These are phyloP conservation scores for Heteropelma amictum DNA, from an alignment of 2,888 invertebrate genomes.

Conservation along the genomic window DNA sequence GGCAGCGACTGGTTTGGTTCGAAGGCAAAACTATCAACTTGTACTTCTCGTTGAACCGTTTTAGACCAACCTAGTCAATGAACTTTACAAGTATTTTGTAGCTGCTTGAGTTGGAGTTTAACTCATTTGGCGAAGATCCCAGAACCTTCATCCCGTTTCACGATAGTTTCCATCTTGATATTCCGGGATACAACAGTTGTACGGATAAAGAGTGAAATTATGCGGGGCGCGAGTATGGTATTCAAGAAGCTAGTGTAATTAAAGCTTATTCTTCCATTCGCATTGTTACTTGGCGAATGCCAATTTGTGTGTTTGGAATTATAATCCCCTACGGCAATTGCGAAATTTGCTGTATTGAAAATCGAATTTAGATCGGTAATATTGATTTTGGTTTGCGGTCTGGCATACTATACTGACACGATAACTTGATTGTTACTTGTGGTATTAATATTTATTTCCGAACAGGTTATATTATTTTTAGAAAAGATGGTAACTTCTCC, in stretches of 20 bases:
- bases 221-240: background rate
- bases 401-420: slow-evolving; percentile 4
- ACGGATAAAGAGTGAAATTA: slow-evolving; percentile 1
- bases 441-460: slow-evolving; percentile 2
- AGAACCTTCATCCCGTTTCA: too few relatives aligned
- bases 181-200: too few relatives aligned
- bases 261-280: background rate
- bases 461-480: background rate
- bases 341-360: background rate
- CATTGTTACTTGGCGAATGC: background rate
- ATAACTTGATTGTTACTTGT: background rate
- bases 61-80: too few relatives aligned
- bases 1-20: too few relatives aligned
- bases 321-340: slow-evolving; percentile 7
- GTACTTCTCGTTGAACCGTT: too few relatives aligned
- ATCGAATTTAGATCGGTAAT: background rate
- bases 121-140: too few relatives aligned
- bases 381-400: slow-evolving; percentile 52
- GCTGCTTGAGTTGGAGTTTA: too few relatives aligned
- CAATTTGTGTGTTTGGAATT: slow-evolving; percentile 8
- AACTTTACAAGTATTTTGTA: too few relatives aligned
- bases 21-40: too few relatives aligned
- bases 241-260: background rate
- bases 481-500: background rate
- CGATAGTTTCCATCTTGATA: too few relatives aligned